Conservation (phyloP, 2,797 vertebrate species). For the Masticophis lateralis region DNA sequence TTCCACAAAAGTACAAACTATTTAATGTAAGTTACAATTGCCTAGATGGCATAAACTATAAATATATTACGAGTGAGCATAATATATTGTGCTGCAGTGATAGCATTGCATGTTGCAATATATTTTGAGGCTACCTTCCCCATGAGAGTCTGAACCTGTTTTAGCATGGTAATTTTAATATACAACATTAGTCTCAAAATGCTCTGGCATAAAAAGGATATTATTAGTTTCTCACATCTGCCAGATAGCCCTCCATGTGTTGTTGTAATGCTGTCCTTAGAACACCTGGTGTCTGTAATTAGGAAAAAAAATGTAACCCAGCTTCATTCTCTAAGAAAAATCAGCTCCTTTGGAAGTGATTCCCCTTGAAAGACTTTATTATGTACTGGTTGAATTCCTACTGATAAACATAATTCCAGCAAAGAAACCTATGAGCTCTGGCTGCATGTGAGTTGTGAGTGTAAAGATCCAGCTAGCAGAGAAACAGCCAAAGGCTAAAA, state of each 20-base stretch:
- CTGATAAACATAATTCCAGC: constrained; percentile 16
- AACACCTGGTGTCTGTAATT: constrained; percentile 5
- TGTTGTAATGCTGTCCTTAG: not conserved
- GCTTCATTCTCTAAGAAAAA: constrained; percentile 7
- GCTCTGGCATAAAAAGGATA: constrained; percentile 19
- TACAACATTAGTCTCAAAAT: not conserved
- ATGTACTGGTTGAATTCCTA: constrained; percentile 3
- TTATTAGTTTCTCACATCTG: constrained; percentile 17
- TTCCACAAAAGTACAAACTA: no score
- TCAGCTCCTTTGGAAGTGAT: constrained; percentile 4
- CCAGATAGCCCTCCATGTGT: not conserved
- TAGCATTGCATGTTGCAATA: not conserved
- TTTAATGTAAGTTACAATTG: not conserved
- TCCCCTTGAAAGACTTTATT: constrained; percentile 9
- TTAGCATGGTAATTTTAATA: not conserved
- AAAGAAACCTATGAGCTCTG: not conserved
- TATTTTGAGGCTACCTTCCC: not conserved
- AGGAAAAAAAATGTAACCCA: not conserved
- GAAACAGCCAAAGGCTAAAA: constrained; percentile 21
- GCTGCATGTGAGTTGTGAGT: not conserved
- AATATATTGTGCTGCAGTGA: not conserved
- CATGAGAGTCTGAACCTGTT: not conserved
- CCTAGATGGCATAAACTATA: not conserved
- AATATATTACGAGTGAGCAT: not conserved
- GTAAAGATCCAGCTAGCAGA: constrained; percentile 3